Evolutionary conservation across 2,888 invertebrate species (phyloP).

Genomic region (Tromatobia lineatoria): DNA sequence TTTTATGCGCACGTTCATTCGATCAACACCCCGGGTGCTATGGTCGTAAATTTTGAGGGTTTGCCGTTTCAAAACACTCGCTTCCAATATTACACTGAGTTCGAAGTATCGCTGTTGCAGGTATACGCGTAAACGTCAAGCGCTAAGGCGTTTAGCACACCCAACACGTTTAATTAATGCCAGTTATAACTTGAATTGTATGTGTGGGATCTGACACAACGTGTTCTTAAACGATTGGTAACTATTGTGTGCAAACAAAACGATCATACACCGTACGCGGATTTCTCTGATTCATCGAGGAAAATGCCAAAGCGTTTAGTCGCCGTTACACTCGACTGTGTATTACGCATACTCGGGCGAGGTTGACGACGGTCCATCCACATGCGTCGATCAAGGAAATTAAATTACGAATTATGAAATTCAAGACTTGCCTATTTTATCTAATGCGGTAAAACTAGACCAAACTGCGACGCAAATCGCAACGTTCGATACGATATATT

Average conservation of each 20-base stretch:
- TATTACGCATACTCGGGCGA: not conserved
- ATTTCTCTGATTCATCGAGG: slow-evolving; percentile 77
- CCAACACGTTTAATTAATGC: slow-evolving; percentile 30
- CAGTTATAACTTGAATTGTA: slow-evolving; percentile 7
- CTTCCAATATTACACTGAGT: not conserved
- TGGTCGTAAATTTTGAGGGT: slow-evolving; percentile 36
- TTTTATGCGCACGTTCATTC: slow-evolving; percentile 39
- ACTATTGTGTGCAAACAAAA: slow-evolving; percentile 35
- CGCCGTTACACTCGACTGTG: slow-evolving; percentile 23
- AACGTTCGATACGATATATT: not conserved
- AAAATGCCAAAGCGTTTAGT: slow-evolving; percentile 76
- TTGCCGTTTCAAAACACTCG: slow-evolving; percentile 2
- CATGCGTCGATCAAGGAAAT: not conserved
- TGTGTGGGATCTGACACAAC: not conserved
- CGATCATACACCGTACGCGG: slow-evolving; percentile 37
- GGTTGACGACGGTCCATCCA: not conserved
- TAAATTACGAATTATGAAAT: not conserved
- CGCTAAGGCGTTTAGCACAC: slow-evolving; percentile 20
- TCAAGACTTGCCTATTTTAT: not conserved
- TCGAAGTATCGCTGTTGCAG: not conserved
- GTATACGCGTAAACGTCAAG: slow-evolving; percentile 7
- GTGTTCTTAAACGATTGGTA: slow-evolving; percentile 25
- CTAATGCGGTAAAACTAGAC: not conserved
- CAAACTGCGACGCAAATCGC: not conserved
- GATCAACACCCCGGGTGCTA: slow-evolving; percentile 1